Base-by-base conservation (phyloP, 1,140 invertebrate genomes). In the Oedothorax gibbosus region DNA sequence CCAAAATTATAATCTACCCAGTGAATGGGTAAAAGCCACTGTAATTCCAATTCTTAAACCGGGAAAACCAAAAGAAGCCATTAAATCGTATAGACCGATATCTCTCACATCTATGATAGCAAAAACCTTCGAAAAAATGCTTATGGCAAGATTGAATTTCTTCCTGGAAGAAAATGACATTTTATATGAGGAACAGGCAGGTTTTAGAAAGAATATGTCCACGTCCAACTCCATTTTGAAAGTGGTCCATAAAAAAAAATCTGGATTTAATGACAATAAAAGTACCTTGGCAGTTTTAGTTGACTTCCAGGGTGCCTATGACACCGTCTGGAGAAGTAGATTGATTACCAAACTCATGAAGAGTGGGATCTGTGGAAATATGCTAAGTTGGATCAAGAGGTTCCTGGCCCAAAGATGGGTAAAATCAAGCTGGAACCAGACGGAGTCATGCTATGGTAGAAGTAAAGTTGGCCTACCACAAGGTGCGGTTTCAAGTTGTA, bases 1-100 rank as follows among this genome's bases (percentile, higher is more conserved):
- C 14, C 21, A 65, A 79, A 53, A 53, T 9, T 0, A 50, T 14
- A 66, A 7, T 35, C 12, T 79, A 14, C 62, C 76, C n/a, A 53
- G 5, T 49, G 14, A 64, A 0, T 64, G 75, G 60, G 21, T 62
- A 0, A 77, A 77, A 15, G 21, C 57, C n/a, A 64, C 6, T 1
- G 35, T 64, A 5, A 65, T 77, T 1, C 56, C 18, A 53, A 62
- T 64, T n/a, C 53, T 64, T 15, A 77, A 77, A 77, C n/a, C 56
- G 14, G 57, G 21, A 3, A 77, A 77, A 64, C 71, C 18, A 77
- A 49, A 12, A 5, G 21, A 65, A 62, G 5, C 18, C 35, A 35
- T 49, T 35, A 18, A 62, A 11, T 7, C 10, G 2, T 64, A 77
- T 54, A 50, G 57, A 64, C 57, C 75, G 49, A 65, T 64, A 49